Base-by-base conservation (phyloP, 2,113 vertebrate species). In the Limanda limanda region DNA sequence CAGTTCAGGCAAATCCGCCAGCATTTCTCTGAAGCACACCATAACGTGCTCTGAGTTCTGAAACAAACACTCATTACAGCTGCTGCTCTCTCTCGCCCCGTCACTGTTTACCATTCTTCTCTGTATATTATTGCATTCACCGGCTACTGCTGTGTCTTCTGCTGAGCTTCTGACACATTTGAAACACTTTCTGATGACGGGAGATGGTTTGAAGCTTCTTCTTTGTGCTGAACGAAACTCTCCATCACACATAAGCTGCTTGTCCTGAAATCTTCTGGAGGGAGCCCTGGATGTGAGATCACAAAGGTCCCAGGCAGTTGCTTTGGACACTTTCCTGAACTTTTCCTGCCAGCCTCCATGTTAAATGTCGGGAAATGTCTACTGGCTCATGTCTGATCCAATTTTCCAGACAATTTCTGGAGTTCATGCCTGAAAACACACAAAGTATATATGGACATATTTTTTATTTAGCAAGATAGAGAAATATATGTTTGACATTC, bases 1-100 rank as follows among this genome's bases (percentile, higher is more conserved):
- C 71, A 89, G 83, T 84, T 90, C 80, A 84, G 57, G 60, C 66
- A 52, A 51, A 61, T 78, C 81, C 1, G 60, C 68, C 74, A 72
- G 67, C 67, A 70, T 76, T 74, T 87, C 74, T 79, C 47, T 52
- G 18, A 42, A 40, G 59, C 82, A 85, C 79, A 51, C 79, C 67
- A 35, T 74, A 74, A 85, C 76, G 83, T 3, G 58, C 55, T 70
- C 21, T 10, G 4, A 23, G 24, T 47, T 76, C 58, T 60, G 13
- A 78, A 68, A 82, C 27, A 47, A 71, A 24, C 76, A 40, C 31
- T 8, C 35, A 62, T 59, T 24, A 52, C 11, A 2, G 23, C 1
- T 24, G 0, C 80, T 84, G 78, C 47, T 75, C 47, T 31, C 73
- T 89, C 82, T 69, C 20, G 13, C 88, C 82, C 58, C 20, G 18